Percentiles rank a stretch among this genome's conserved stretches.
Conservation (phyloP, 2,888 invertebrate genomes). For the Nemapogon koenigi region DNA sequence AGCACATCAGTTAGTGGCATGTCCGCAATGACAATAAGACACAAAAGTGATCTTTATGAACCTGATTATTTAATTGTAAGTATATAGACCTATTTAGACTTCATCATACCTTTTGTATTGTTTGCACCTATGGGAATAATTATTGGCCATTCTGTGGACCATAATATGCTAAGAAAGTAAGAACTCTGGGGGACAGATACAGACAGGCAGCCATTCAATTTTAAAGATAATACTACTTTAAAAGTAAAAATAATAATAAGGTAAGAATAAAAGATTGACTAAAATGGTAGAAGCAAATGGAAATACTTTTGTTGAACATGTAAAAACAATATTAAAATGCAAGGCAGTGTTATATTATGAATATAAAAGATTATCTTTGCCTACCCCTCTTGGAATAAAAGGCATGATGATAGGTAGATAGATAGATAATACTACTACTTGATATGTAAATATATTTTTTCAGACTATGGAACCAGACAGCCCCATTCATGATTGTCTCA, state of each 20-base stretch:
- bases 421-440: slow-evolving; percentile 10
- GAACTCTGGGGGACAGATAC: neutral
- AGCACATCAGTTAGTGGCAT: neutral
- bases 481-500: slow-evolving; percentile 76
- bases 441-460: slow-evolving; percentile 24
- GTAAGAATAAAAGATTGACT: no score
- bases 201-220: no score
- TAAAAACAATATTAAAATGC: no score
- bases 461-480: slow-evolving; percentile 71
- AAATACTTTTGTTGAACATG: no score
- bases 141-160: no score
- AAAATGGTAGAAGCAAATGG: no score
- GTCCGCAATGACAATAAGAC: slow-evolving; percentile 16
- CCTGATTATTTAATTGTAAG: slow-evolving; percentile 78
- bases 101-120: no score
- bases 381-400: no score
- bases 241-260: no score
- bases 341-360: slow-evolving; percentile 5
- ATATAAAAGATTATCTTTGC: slow-evolving; percentile 10
- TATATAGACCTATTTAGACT: slow-evolving; percentile 16
- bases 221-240: no score
- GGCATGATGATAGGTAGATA: no score
- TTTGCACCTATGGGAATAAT: no score
- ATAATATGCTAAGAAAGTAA: neutral
- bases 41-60: slow-evolving; percentile 64